phyloP scores from a whole-genome alignment of 2,113 vertebrate species.

The Todiramphus saurophagus region DNA sequence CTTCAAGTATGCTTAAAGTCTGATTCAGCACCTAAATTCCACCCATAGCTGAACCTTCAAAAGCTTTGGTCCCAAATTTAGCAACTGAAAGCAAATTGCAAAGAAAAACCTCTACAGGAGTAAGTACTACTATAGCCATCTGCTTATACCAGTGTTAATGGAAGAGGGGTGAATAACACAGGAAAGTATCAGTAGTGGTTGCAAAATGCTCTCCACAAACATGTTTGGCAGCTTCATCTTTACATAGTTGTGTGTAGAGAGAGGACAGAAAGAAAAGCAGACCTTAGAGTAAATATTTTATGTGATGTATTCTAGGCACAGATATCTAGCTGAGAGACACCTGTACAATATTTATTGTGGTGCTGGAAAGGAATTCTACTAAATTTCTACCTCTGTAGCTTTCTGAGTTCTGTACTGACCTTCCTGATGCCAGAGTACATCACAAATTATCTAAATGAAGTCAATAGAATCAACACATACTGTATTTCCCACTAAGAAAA shows the following conservation, averaged over 20 bases:
- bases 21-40: neutral
- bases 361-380: fast-evolving
- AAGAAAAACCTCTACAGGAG: neutral
- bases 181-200: neutral
- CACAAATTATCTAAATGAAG: neutral
- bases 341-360: neutral
- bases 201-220: neutral
- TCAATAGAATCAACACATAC: neutral
- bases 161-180: neutral
- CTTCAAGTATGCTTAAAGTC: neutral
- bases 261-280: neutral
- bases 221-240: neutral
- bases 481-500: neutral
- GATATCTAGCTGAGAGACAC: neutral
- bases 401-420: neutral
- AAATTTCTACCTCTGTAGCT: neutral
- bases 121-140: neutral
- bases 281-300: neutral
- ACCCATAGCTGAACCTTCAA: neutral
- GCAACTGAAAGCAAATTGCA: neutral
- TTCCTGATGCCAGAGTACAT: neutral
- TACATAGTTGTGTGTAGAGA: neutral
- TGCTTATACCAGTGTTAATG: neutral
- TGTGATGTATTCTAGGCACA: neutral
- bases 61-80: neutral